Conservation (phyloP, 1,140 invertebrate species). For the Pectinophora gossypiella region DNA sequence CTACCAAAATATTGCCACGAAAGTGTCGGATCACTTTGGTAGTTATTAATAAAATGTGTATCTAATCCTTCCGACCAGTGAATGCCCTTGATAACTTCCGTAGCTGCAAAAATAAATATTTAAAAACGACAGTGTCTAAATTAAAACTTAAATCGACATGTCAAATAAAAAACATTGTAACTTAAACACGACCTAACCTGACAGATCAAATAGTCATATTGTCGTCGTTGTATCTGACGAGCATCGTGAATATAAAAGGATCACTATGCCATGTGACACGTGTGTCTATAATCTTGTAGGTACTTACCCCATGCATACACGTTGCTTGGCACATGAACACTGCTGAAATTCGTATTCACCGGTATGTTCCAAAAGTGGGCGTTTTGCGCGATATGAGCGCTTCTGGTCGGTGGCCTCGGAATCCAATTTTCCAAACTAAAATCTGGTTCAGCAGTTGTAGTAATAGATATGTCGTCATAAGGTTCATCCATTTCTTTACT, state of each 20-base stretch:
- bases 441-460: slow-evolving; percentile 67
- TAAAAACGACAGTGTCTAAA: too few species aligned
- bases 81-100: slow-evolving; percentile 81
- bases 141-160: too few species aligned
- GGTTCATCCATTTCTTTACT: slow-evolving; percentile 82
- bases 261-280: too few species aligned
- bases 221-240: too few species aligned
- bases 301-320: slow-evolving; percentile 92
- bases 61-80: slow-evolving; percentile 92
- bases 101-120: slow-evolving; percentile 76
- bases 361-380: slow-evolving; percentile 86
- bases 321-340: slow-evolving; percentile 96
- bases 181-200: too few species aligned
- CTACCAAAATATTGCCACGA: slow-evolving; percentile 99
- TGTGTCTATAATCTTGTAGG: background rate
- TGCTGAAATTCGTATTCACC: slow-evolving; percentile 90
- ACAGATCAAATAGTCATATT: too few species aligned
- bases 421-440: slow-evolving; percentile 74
- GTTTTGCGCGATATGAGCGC: slow-evolving; percentile 78
- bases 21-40: slow-evolving; percentile 89
- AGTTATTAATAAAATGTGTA: slow-evolving; percentile 91
- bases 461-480: slow-evolving; percentile 47
- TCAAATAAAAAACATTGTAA: too few species aligned
- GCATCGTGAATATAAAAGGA: too few species aligned
- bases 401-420: slow-evolving; percentile 71